phyloP scores from a whole-genome alignment of 1,140 invertebrate species.

The Caenorhabditis elegans region DNA sequence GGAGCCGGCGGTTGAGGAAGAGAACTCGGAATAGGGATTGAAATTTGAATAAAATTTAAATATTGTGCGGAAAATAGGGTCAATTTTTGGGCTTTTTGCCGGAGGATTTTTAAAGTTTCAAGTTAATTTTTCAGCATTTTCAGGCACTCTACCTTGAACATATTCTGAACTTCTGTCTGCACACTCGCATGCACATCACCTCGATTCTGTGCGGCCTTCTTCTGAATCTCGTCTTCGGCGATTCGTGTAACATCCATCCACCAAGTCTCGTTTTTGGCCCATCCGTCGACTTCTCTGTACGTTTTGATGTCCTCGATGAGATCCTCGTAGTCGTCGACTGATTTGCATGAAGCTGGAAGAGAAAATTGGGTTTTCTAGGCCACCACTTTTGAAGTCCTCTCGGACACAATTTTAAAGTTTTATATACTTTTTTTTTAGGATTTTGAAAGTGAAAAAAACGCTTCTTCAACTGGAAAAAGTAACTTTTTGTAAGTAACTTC shows the following conservation, averaged over 20 bases:
- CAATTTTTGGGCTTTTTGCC: too few relatives aligned
- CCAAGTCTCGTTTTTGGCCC: conserved; percentile 72
- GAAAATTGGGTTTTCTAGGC: conserved; percentile 86
- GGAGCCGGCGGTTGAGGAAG: background rate
- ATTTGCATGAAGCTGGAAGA: background rate
- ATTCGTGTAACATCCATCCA: conserved; percentile 97
- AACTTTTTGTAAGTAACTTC: too few relatives aligned
- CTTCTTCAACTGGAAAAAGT: too few relatives aligned
- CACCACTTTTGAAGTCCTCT: too few relatives aligned
- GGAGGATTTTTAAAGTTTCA: too few relatives aligned
- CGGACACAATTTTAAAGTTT: too few relatives aligned
- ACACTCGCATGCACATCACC: conserved; percentile 87
- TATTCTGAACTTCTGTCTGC: conserved; percentile 80
- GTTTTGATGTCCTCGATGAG: conserved; percentile 92
- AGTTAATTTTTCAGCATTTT: too few relatives aligned
- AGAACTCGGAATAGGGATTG: too few relatives aligned
- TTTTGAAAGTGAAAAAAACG: too few relatives aligned
- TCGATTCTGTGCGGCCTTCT: conserved; percentile 71
- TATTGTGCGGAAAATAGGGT: too few relatives aligned
- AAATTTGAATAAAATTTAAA: too few relatives aligned
- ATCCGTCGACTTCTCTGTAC: background rate
- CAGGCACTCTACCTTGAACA: conserved; percentile 84
- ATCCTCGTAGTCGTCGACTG: conserved; percentile 87
- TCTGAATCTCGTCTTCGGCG: conserved; percentile 88
- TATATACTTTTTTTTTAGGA: too few relatives aligned